Evolutionary conservation across 2,888 invertebrate species (phyloP), one percentile per base, ranked within the genome.

Genomic region (Drosophila kuntzei): DNA sequence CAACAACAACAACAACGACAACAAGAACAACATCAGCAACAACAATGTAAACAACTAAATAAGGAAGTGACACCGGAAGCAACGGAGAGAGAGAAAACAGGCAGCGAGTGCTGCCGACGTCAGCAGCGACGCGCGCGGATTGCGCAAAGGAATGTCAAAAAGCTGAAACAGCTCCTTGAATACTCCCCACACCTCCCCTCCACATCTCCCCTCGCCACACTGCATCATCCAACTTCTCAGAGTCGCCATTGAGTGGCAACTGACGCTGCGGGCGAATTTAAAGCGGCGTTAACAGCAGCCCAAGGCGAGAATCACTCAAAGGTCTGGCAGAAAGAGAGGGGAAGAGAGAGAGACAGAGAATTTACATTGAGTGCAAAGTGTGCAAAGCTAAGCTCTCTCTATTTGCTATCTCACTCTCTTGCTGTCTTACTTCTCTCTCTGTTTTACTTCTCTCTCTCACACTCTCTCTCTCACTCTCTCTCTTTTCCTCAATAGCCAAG

Each of bases 41-140:
- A 78, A 74, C 76, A 76, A 70, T 67, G 74, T 79, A 79, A 82
- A 89, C 89, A 87, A 87, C 89, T 87, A 89, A 89, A 85, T 84
- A 85, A 85, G 85, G 85, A 85, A 85, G 87, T 87, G 85, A 89
- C 87, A 85, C 87, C 85, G 85, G 85, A 85, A 89, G 72, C 78
- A 68, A 47, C 55, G 72, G 66, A 32, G 46, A 49, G 12, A 50
- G 50, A 36, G 25, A 41, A 14, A 8, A 8, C 60, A 57, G 41
- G 44, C 76, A 39, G 53, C 54, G 43, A 12, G 6, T 20, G 43
- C 43, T 43, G 44, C 44, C 27, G 54, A 61, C 62, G 58, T 32
- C 61, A 51, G 37, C 69, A 64, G 73, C 66, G 74, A 68, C 71
- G 73, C 51, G 69, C 49, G 46, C 41, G 81, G 83, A 74, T 82